Base-by-base conservation (phyloP, 2,888 invertebrate species). In the Leptopilina drosophilae region DNA sequence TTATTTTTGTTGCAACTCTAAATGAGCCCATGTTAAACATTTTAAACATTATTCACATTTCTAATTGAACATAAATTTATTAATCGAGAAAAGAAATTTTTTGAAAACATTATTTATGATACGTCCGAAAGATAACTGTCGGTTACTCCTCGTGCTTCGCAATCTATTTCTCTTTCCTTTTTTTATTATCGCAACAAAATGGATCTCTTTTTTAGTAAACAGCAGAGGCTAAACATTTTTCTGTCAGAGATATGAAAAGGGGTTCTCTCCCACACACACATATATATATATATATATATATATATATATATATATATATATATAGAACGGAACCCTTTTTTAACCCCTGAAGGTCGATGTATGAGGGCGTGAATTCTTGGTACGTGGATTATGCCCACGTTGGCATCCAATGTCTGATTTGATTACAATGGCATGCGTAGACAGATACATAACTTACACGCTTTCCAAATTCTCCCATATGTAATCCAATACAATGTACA, bases 131-230 rank as follows among this genome's bases (percentile, higher is more conserved):
- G 49, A 46, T 67, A 66, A 15, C 66, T 46, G 42, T 66, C 15
- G 46, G 49, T 49, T 67, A 49, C 67, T 67, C 20, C 49, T 67
- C 26, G 15, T 49, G 20, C 46, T 46, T 4, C 49, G 15, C 46
- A 15, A 12, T 9, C 49, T 49, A 0, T 49, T 11, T 49, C 49
- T 67, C 26, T 26, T 3, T 20, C 3, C 67, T 42, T 67, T 67
- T 62, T 67, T 67, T 67, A 15, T 67, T 9, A 67, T 49, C 49
- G 20, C 5, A 8, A 62, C 62, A 8, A 67, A 67, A 49, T 67
- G 67, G 67, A 67, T 67, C 67, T 67, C 67, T 46, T 67, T 67
- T 67, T 67, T 67, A 46, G 67, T 67, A 67, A 67, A 67, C 67
- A 42, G 49, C 67, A 46, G 49, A 49, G 46, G 67, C 67, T 67